A percentile compares a stretch with the other conserved stretches of the same genome.
phyloP scores from a whole-genome alignment of 37 sponge, comb jelly and placozoan species.

The Geodia barretti region DNA sequence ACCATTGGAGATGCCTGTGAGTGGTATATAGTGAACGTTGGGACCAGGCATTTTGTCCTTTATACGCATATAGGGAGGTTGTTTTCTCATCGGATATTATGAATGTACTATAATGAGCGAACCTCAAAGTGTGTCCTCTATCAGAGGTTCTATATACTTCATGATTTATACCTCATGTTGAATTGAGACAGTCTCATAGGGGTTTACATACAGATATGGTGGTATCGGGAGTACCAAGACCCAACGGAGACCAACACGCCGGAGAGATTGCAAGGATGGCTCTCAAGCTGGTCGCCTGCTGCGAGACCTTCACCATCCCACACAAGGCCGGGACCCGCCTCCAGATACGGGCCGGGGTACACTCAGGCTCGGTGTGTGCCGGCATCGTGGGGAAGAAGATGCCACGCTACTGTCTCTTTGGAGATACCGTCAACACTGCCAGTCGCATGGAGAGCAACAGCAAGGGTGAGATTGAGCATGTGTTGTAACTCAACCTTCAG shows the following conservation, averaged over 20 bases:
- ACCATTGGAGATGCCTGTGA: slow-evolving; percentile 95
- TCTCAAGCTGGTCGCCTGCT: slow-evolving; percentile 59
- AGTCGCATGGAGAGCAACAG: slow-evolving; percentile 89
- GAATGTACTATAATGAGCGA: too few relatives aligned
- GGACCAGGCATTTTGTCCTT: too few relatives aligned
- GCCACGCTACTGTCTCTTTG: slow-evolving; percentile 94
- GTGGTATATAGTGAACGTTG: too few relatives aligned
- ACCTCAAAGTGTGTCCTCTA: too few relatives aligned
- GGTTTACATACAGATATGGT: slow-evolving; percentile 96
- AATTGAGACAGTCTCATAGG: too few relatives aligned
- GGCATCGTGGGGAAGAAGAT: slow-evolving; percentile 91
- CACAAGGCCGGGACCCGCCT: slow-evolving; percentile 63
- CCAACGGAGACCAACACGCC: slow-evolving; percentile 82
- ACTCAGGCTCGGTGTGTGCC: slow-evolving; percentile 91
- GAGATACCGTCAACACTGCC: slow-evolving; percentile 94
- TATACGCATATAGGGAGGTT: too few relatives aligned
- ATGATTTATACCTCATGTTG: too few relatives aligned
- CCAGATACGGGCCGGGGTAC: slow-evolving; percentile 82
- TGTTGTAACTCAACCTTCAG: too few relatives aligned
- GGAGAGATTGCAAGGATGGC: slow-evolving; percentile 94
- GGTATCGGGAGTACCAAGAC: slow-evolving; percentile 83
- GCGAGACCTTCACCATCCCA: slow-evolving; percentile 79
- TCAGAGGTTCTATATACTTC: too few relatives aligned
- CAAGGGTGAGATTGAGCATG: slow-evolving; percentile 80
- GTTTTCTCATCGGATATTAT: too few relatives aligned